Evolutionary conservation across 2,113 vertebrate species (phyloP).

Genomic region (Hiodon tergisus): DNA sequence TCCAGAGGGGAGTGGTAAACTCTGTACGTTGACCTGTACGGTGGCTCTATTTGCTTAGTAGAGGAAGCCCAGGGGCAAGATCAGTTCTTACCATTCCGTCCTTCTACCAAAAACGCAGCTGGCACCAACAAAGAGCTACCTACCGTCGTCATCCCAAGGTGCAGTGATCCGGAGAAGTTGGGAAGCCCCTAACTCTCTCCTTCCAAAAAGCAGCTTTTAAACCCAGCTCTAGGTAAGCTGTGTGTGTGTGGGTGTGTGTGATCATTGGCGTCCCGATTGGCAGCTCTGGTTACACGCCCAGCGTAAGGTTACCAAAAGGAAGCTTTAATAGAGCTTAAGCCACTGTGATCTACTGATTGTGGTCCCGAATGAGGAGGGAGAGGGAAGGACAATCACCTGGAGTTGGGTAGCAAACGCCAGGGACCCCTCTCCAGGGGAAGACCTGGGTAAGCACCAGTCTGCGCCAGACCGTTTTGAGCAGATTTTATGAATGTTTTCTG

Average conservation of each 20-base stretch:
- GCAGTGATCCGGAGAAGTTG: not conserved
- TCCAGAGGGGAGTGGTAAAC: not conserved
- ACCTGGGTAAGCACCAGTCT: constrained; percentile 38
- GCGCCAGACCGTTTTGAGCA: no score
- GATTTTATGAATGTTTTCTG: no score
- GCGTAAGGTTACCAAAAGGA: constrained; percentile 55
- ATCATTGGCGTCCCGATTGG: not conserved
- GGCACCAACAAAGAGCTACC: constrained; percentile 31
- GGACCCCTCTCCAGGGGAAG: constrained; percentile 40
- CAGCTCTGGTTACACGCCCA: constrained; percentile 52
- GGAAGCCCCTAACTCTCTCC: not conserved
- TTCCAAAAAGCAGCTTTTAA: not conserved
- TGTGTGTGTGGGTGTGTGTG: not conserved
- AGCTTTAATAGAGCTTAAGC: constrained; percentile 56
- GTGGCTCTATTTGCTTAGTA: constrained; percentile 34
- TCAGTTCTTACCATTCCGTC: constrained; percentile 26
- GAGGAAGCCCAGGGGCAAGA: not conserved
- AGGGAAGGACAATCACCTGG: constrained; percentile 24
- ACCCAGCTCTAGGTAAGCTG: constrained; percentile 1
- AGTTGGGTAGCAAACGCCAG: constrained; percentile 24
- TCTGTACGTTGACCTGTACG: not conserved
- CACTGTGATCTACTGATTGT: constrained; percentile 52
- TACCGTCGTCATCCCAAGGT: not conserved
- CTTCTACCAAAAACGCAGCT: constrained; percentile 39
- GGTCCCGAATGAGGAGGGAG: constrained; percentile 45